Percentiles rank a stretch among this genome's conserved stretches.
phyloP scores from a whole-genome alignment of 1,140 invertebrate genomes.

The silkworm (Bombyx mori) region DNA sequence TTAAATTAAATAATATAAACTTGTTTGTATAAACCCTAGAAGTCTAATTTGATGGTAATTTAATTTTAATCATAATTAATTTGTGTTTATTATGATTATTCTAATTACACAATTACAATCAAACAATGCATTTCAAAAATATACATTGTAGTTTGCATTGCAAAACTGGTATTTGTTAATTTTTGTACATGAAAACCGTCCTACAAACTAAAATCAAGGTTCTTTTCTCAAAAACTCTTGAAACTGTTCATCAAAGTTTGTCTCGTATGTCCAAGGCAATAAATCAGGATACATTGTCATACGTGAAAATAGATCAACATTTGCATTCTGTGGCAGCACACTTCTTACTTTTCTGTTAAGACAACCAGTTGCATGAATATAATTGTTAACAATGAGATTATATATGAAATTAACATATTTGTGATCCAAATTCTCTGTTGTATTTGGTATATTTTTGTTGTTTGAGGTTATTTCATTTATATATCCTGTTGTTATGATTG shows the following conservation, averaged over 20 bases:
- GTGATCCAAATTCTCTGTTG: slow-evolving; percentile 60
- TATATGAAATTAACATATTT: slow-evolving; percentile 68
- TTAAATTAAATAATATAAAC: too few relatives aligned
- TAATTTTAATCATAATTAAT: too few relatives aligned
- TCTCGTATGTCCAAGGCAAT: slow-evolving; percentile 59
- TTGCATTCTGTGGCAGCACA: slow-evolving; percentile 52
- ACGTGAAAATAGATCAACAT: slow-evolving; percentile 40
- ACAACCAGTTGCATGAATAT: slow-evolving; percentile 61
- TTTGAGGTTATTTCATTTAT: slow-evolving; percentile 53
- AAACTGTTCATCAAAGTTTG: slow-evolving; percentile 57
- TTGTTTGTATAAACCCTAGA: too few relatives aligned
- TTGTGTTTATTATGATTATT: too few relatives aligned
- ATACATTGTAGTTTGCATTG: too few relatives aligned
- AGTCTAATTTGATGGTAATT: too few relatives aligned
- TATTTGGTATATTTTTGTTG: slow-evolving; percentile 35
- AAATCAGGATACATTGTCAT: slow-evolving; percentile 59
- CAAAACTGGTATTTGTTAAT: too few relatives aligned
- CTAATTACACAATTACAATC: too few relatives aligned
- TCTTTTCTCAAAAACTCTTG: slow-evolving; percentile 49
- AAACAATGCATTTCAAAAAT: too few relatives aligned
- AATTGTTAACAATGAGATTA: slow-evolving; percentile 60
- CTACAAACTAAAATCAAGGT: not conserved
- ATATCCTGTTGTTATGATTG: slow-evolving; percentile 61
- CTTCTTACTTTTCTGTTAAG: slow-evolving; percentile 64
- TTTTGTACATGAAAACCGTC: not conserved